Base-by-base conservation (phyloP, 2,113 vertebrate species). In the Riparia riparia region DNA sequence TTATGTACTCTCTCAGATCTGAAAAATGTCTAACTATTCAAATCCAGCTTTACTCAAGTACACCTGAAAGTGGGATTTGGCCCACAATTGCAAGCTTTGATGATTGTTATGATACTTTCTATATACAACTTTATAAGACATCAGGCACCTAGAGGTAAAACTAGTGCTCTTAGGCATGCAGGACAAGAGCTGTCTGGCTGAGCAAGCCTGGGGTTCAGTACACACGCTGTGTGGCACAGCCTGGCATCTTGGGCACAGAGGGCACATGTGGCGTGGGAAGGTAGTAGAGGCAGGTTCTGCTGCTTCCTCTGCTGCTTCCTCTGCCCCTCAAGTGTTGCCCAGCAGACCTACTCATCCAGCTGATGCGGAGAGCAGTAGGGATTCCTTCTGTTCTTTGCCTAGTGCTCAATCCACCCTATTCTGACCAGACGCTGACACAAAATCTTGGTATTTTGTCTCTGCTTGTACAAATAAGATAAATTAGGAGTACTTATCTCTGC, bases 161-260 rank as follows among this genome's bases (percentile, higher is more conserved):
- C 21, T 3, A 16, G 39, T 19, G 14, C 24, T 16, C 41, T 28
- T 22, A 56, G 54, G 20, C 45, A 13, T 1, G 3, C 29, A 45
- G 44, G 32, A 15, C 22, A 32, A 47, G 17, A 34, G 39, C 13
- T 24, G 24, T 8, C 10, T 21, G 76, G 31, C 13, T 29, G 71
- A 44, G 18, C n/a, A 15, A 44, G 15, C 9, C 31, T 7, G 39
- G 22, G 70, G 20, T 17, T 66, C 32, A 5, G 16, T 1, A 28
- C 54, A 22, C 4, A 1, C 0, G 0, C 0, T 26, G 19, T 28
- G 32, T 50, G 74, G 14, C 0, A 1, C 25, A 72, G n/a, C 47
- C 45, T 61, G 56, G 22, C 24, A 3, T 7, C 18, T 12, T 34
- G 18, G 73, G 28, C 28, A 10, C 24, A 32, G 26, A 14, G 34